A percentile compares a stretch with the other conserved stretches of the same genome.
Evolutionary conservation across 1,140 invertebrate species (phyloP).

Genomic region (Drosophila prosaltans): DNA sequence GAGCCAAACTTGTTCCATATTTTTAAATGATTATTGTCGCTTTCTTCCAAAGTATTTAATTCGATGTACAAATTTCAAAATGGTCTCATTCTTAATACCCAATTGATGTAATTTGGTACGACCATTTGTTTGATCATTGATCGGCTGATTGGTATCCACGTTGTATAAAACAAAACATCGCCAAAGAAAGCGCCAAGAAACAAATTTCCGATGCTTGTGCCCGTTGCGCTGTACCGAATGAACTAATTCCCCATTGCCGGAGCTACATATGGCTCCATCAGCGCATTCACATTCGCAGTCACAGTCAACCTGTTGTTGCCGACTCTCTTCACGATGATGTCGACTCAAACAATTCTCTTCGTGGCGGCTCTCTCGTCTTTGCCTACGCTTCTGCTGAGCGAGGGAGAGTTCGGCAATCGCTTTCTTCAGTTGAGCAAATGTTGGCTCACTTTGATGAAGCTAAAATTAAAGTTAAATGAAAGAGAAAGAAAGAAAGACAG

Average conservation of each 20-base stretch:
- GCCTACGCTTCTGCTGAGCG: constrained; percentile 65
- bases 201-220: constrained; percentile 82
- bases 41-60: constrained; percentile 73
- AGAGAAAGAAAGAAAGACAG: neutral
- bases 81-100: constrained; percentile 85
- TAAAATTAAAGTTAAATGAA: constrained; percentile 30
- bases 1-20: constrained; percentile 39
- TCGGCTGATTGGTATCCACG: constrained; percentile 71
- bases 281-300: too few species aligned
- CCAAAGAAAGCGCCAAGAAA: constrained; percentile 89
- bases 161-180: constrained; percentile 85
- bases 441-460: constrained; percentile 70
- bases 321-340: constrained; percentile 48
- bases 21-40: constrained; percentile 47
- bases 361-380: constrained; percentile 48
- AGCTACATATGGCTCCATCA: constrained; percentile 38
- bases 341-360: constrained; percentile 48
- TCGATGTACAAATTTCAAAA: constrained; percentile 86
- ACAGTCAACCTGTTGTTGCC: constrained; percentile 52
- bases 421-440: constrained; percentile 73
- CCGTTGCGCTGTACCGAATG: constrained; percentile 72
- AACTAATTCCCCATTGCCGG: constrained; percentile 75
- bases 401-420: constrained; percentile 66
- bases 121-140: constrained; percentile 84
- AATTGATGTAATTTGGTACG: constrained; percentile 70